Base-by-base conservation (phyloP, 2,888 invertebrate species). In the Brassicogethes aeneus region DNA sequence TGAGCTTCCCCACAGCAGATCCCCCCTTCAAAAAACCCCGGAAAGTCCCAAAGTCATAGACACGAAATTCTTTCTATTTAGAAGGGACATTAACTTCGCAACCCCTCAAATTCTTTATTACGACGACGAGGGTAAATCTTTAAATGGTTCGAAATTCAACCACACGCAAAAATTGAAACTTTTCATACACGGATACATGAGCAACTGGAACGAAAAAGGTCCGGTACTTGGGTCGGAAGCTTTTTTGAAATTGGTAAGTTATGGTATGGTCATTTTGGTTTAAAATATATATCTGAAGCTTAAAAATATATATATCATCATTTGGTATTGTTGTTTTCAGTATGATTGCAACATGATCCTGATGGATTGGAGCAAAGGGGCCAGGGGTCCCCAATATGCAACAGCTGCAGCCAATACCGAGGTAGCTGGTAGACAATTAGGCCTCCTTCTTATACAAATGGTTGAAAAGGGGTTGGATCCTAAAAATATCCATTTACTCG, bases 351-450 rank as follows among this genome's bases (percentile, higher is more conserved):
- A 77, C 49, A 66, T 77, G 17, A 58, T 77, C 12, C 50, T 75
- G 2, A 61, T 76, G 44, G 76, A 78, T 49, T 78, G 78, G 78
- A 69, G 71, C 16, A 66, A 66, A 42, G 77, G 76, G 2, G 77
- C 78, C 0, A 63, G 64, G 46, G 75, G 74, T 0, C 73, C 74
- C 1, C 69, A 71, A 10, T 78, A 78, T 51, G 60, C 71, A 3
- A 58, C 64, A 10, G 76, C 77, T 0, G 77, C 76, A 1, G 75
- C 77, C 1, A 78, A 78, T 49, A 76, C 76, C 0, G 77, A 78
- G 59, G 59, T 77, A 2, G 74, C 76, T 1, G 78, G 77, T 8
- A 66, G 77, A 30, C 74, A 77, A 58, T 57, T 76, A 36, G 75
- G 74, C 1, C 62, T 76, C 5, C 57, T 77, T n/a, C 56, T 77